Evolutionary conservation across 2,797 vertebrate genomes (phyloP), one percentile per base, ranked within the genome.

Genomic region (Gymnothorax javanicus): DNA sequence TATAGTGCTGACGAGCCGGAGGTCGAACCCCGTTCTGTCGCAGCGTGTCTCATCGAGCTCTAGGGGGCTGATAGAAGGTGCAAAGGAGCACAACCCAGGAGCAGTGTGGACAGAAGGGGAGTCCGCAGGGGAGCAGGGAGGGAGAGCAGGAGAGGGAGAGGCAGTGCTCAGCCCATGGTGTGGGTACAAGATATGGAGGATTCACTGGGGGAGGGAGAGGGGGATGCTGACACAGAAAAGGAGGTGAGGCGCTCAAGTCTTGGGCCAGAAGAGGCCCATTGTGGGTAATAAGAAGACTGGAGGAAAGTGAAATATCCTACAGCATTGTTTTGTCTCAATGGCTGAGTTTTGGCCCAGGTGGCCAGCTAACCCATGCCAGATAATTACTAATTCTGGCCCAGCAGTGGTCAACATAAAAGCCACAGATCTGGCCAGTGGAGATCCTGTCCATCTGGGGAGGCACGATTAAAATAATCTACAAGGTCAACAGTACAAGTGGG

Each of bases 1-100:
- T 93, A 93, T 92, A 90, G 90, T 87, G 57, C 89, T 82, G 64
- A 79, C 88, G 77, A 81, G 77, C 52, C 56, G 50, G 77, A 81
- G 77, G 77, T 81, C 77, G 77, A 81, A 81, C 77, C 33, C 77
- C 77, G 77, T 56, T 81, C 77, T 81, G 77, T 81, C 77, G 52
- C 77, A n/a, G 20, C 77, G 52, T 1, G 77, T 81, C 77, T 54
- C 77, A 81, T 81, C 77, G 56, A 81, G 77, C 77, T 81, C 77
- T 52, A 81, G 77, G 77, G 77, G 77, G 77, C 52, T 20, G 52
- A 23, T 50, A 56, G 20, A 56, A 81, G 77, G 77, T 81, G 77
- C 50, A 81, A 56, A 56, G 77, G 15, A n/a, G 50, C 25, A 52
- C 50, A 56, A 52, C 77, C 77, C 77, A 56, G 77, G 77, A 81